These are phyloP conservation scores for Amiota minor DNA, from an alignment of 2,888 invertebrate genomes.

Conservation along the genomic window DNA sequence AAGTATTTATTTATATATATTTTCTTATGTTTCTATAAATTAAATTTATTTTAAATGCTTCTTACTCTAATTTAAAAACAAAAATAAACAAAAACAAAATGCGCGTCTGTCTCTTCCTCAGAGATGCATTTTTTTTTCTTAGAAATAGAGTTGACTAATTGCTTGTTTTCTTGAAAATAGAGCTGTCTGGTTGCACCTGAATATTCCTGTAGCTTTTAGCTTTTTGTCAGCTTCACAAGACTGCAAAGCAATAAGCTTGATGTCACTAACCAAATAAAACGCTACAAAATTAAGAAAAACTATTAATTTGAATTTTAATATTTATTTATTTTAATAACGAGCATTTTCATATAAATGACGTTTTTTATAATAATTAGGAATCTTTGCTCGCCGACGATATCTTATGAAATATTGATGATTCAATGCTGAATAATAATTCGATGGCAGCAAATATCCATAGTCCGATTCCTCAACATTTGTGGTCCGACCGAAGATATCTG, in stretches of 20 bases:
- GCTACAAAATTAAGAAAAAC: not conserved
- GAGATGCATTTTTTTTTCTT: not conserved
- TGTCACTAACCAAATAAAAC: no score
- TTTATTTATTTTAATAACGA: constrained; percentile 39
- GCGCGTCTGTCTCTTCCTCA: not conserved
- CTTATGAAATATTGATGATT: constrained; percentile 58
- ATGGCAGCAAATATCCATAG: constrained; percentile 54
- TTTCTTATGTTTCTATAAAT: not conserved
- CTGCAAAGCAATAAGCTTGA: not conserved
- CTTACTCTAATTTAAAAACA: not conserved
- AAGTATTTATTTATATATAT: not conserved
- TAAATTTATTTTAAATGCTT: not conserved
- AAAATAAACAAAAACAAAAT: not conserved
- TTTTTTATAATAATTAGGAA: constrained; percentile 31
- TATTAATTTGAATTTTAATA: not conserved
- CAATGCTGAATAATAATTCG: constrained; percentile 54
- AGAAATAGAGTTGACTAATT: not conserved
- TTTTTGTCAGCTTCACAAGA: not conserved
- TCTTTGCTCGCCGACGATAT: constrained; percentile 49
- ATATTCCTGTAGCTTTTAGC: not conserved
- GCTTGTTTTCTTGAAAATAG: not conserved
- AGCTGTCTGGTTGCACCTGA: not conserved
- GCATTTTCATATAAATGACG: constrained; percentile 51
- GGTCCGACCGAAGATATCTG: constrained; percentile 42
- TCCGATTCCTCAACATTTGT: constrained; percentile 9